Conservation (phyloP, 35 echinoderm and acorn worm genomes). For the Patiria miniata region DNA sequence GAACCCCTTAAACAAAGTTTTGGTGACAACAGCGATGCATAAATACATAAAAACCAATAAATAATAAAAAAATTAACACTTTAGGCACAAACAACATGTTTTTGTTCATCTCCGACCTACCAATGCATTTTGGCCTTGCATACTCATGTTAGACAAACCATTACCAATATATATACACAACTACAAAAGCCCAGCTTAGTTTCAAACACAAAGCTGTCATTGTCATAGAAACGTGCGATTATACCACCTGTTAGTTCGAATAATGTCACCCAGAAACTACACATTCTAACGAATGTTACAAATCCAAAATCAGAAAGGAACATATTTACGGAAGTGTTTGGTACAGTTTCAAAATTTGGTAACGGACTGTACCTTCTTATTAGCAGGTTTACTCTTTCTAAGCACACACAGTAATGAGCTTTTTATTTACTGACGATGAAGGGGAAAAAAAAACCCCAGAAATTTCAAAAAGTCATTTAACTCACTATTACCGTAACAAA, state of each 20-base stretch:
- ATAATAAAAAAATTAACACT: background rate
- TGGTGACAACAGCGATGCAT: too few relatives aligned
- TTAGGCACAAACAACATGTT: background rate
- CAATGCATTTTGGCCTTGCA: background rate
- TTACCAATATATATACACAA: slow-evolving; percentile 3
- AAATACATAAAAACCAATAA: slow-evolving; percentile 13
- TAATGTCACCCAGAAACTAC: background rate
- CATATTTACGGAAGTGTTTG: background rate
- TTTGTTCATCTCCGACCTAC: background rate
- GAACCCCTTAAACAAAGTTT: too few relatives aligned
- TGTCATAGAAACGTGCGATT: background rate
- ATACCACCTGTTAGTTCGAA: background rate
- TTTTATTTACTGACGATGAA: background rate
- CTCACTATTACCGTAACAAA: background rate
- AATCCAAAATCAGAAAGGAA: background rate
- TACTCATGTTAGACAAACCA: background rate
- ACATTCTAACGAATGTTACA: background rate
- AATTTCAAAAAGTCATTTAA: background rate
- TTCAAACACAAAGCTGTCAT: background rate
- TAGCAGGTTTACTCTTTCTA: background rate
- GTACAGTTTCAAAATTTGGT: background rate
- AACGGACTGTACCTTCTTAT: background rate
- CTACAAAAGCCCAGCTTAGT: background rate
- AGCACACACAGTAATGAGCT: background rate
- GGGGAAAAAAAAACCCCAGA: background rate